A percentile compares a stretch with the other conserved stretches of the same genome.
Conservation (phyloP, 2,888 invertebrate species). For the Neoitamus cyanurus region DNA sequence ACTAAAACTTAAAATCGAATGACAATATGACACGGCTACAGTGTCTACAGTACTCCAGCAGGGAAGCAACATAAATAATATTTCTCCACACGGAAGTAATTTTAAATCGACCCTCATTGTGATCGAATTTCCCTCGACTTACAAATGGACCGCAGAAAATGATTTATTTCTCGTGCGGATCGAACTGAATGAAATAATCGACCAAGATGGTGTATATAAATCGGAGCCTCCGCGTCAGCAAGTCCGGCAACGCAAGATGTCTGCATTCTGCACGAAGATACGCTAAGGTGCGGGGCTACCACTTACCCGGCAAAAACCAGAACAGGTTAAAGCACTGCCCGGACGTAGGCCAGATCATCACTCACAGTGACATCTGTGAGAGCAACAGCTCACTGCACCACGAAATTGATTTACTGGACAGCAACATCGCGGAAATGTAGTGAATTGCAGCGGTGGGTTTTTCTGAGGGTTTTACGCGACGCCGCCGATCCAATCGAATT, state of each 20-base stretch:
- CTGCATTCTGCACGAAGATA: neutral
- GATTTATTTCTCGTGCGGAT: neutral
- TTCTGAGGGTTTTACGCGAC: neutral
- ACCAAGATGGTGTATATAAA: neutral
- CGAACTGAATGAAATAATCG: constrained; percentile 5
- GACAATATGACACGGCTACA: too few relatives aligned
- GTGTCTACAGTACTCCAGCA: too few relatives aligned
- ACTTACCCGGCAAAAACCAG: neutral
- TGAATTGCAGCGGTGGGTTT: neutral
- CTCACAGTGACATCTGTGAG: neutral
- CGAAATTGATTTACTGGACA: neutral
- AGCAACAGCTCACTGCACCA: neutral
- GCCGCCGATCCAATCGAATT: neutral
- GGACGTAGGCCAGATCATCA: neutral
- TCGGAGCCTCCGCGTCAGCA: neutral
- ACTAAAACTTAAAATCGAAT: too few relatives aligned
- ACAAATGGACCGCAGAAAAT: neutral
- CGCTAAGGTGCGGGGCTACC: neutral
- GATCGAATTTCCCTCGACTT: neutral
- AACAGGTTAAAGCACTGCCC: neutral
- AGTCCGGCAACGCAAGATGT: neutral
- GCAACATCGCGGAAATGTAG: neutral
- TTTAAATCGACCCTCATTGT: neutral
- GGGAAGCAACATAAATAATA: neutral
- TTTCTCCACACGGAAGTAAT: neutral